Base-by-base conservation (phyloP, 2,797 vertebrate species). In the Anguilla pacifica region DNA sequence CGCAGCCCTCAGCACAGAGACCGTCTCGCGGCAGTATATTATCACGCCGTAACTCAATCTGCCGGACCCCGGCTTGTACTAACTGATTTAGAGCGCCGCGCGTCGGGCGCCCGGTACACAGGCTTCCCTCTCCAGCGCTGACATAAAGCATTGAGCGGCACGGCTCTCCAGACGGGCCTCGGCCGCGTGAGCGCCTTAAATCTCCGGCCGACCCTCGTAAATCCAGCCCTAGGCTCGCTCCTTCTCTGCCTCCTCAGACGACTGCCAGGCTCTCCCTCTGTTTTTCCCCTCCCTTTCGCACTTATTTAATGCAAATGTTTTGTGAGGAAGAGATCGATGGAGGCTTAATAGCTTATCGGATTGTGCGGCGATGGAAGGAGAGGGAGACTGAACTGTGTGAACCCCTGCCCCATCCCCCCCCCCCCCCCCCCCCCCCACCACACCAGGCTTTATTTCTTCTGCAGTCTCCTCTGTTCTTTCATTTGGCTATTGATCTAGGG, bases 261-360 rank as follows among this genome's bases (percentile, higher is more conserved):
- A 17, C 25, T n/a, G 25, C 61, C 61, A 67, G 13, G 35, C 31
- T 13, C 13, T 39, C 70, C 70, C 31, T 35, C 70, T 35, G n/a
- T 74, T 74, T 74, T 39, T 74, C 28, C 70, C 9, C 70, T 31
- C 31, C 70, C 2, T 13, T 4, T 67, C 4, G 61, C 61, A 25
- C 19, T 31, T 35, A 22, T 84, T 84, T 28, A 35, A 35, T 84
- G 83, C 53, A 57, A 59, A 84, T 57, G 83, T 84, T 84, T 84
- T 25, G n/a, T 28, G 51, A 31, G 19, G 51, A 84, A 59, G 53
- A 57, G 83, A 84, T 84, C 53, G 28, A 84, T 84, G 51, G 83
- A 11, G 49, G 28, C 83, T n/a, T 84, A 84, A 84, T 35, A 55
- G 83, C 83, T 84, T 84, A 84, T 84, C 28, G 83, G 83, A 84